Percentiles rank a stretch among this genome's conserved stretches.
Conservation (phyloP, 2,888 invertebrate genomes). For the Heliconius cydno region DNA sequence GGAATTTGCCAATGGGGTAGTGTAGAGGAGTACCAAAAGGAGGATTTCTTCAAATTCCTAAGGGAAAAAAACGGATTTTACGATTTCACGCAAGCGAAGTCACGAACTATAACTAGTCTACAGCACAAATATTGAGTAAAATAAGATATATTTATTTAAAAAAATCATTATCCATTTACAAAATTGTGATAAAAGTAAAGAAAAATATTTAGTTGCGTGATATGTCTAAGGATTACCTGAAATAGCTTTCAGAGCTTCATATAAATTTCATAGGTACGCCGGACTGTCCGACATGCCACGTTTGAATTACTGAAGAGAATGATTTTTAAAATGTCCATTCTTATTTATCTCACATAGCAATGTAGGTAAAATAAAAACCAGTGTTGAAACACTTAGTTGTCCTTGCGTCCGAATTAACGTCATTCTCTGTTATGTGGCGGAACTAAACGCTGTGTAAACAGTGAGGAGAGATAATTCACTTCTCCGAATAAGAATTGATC, state of each 20-base stretch:
- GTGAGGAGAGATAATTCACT: not conserved
- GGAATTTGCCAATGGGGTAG: no score
- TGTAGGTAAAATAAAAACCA: no score
- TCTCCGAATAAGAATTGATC: not conserved
- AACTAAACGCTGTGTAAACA: no score
- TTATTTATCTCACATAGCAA: not conserved
- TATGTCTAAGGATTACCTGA: constrained; percentile 25
- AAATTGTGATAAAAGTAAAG: not conserved
- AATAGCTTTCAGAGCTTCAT: constrained; percentile 48
- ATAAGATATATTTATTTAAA: not conserved
- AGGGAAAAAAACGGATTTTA: no score
- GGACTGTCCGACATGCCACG: constrained; percentile 12
- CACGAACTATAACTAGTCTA: no score
- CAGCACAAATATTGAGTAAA: no score
- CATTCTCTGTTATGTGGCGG: no score
- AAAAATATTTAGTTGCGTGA: constrained; percentile 28
- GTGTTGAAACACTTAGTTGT: no score
- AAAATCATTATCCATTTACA: not conserved
- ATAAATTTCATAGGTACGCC: constrained; percentile 54
- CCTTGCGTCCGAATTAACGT: not conserved
- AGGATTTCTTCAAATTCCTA: no score
- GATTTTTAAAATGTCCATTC: not conserved
- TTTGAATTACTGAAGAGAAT: constrained; percentile 27
- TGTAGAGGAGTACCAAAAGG: no score
- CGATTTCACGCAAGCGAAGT: no score